These are phyloP conservation scores for Oasisia sp. DNA, from an alignment of 2,888 invertebrate species.

Conservation along the genomic window DNA sequence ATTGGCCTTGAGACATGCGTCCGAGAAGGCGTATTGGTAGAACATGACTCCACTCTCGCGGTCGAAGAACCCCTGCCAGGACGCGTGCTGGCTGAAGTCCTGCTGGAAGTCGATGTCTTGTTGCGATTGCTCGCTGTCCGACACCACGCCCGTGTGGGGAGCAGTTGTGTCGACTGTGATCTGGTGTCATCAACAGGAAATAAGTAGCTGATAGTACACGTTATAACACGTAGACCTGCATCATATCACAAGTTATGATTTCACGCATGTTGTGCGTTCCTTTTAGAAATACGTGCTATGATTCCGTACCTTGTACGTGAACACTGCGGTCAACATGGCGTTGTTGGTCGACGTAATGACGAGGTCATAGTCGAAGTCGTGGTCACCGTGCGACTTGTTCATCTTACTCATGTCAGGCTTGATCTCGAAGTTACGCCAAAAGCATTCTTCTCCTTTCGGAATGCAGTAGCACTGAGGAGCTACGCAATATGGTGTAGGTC, in stretches of 20 bases:
- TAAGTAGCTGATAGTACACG: neutral
- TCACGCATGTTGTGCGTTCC: neutral
- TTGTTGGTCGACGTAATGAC: constrained; percentile 23
- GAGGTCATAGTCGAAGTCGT: constrained; percentile 27
- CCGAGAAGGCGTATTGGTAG: constrained; percentile 46
- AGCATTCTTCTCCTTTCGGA: constrained; percentile 18
- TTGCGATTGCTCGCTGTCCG: constrained; percentile 8
- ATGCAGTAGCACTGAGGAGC: constrained; percentile 22
- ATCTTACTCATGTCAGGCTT: constrained; percentile 22
- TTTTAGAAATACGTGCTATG: neutral
- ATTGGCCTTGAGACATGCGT: constrained; percentile 35
- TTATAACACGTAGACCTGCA: neutral
- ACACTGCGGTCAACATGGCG: neutral
- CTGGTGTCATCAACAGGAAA: constrained; percentile 3
- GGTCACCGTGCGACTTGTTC: constrained; percentile 19
- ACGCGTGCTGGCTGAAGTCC: neutral
- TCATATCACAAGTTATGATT: too few relatives aligned
- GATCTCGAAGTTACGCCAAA: constrained; percentile 14
- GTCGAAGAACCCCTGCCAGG: constrained; percentile 26
- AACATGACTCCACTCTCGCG: constrained; percentile 33
- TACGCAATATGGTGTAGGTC: neutral
- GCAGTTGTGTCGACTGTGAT: constrained; percentile 24
- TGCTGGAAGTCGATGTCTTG: constrained; percentile 31
- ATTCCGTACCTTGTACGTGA: constrained; percentile 17
- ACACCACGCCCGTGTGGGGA: constrained; percentile 23